phyloP scores from a whole-genome alignment of 1,140 invertebrate species.

The Drosophila santomea region DNA sequence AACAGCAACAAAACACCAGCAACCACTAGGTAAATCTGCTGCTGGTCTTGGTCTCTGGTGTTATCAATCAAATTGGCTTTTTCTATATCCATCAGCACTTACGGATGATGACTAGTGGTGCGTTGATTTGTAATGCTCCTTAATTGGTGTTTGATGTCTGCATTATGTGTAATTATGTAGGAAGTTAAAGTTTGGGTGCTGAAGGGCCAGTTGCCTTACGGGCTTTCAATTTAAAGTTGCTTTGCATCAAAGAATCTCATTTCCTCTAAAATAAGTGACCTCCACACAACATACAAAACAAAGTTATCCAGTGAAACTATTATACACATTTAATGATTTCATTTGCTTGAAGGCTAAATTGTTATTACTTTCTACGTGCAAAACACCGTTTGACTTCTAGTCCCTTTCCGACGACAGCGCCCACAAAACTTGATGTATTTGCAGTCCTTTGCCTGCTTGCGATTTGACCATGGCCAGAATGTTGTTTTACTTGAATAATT shows the following conservation, averaged over 20 bases:
- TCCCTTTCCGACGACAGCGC: background rate
- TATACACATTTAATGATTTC: too few species aligned
- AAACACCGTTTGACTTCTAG: background rate
- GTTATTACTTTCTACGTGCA: background rate
- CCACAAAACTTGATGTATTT: background rate
- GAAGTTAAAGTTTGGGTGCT: background rate
- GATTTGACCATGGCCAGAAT: conserved; percentile 43
- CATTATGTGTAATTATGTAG: conserved; percentile 31
- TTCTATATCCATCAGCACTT: conserved; percentile 48
- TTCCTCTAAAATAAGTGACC: too few species aligned
- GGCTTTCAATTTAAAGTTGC: too few species aligned
- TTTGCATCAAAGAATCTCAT: too few species aligned
- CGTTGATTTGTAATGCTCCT: conserved; percentile 34
- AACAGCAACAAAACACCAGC: conserved; percentile 7
- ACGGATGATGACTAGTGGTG: conserved; percentile 14
- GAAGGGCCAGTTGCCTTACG: background rate
- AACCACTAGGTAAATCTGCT: conserved; percentile 36
- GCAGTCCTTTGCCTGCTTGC: conserved; percentile 17
- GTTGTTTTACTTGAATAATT: conserved; percentile 82
- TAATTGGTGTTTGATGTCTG: conserved; percentile 36
- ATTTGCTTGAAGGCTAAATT: too few species aligned
- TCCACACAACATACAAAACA: too few species aligned
- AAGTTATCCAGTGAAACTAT: too few species aligned
- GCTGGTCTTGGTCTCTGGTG: conserved; percentile 39
- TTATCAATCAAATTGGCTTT: conserved; percentile 75